Percentiles rank a stretch among this genome's conserved stretches.
Evolutionary conservation across 2,888 invertebrate species (phyloP).

Genomic region (Agonopterix heracliana): DNA sequence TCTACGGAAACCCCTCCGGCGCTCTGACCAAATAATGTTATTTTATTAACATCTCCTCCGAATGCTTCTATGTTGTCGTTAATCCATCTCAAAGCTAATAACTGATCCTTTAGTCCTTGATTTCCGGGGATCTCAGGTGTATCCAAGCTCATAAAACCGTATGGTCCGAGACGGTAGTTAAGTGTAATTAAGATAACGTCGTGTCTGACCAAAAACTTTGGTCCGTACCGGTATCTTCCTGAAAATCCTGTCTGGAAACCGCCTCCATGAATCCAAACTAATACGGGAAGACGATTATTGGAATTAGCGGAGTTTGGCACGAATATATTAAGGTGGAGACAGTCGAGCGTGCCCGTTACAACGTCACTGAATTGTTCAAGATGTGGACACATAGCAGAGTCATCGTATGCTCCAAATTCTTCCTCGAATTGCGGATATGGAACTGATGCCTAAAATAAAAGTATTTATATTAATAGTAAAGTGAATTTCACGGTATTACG

Average conservation of each 20-base stretch:
- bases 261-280: not conserved
- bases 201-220: not conserved
- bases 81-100: slow-evolving; percentile 14
- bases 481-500: too few relatives aligned
- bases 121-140: not conserved
- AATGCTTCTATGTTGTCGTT: slow-evolving; percentile 15
- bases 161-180: not conserved
- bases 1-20: slow-evolving; percentile 15
- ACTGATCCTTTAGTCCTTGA: slow-evolving; percentile 15
- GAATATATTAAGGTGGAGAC: not conserved
- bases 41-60: slow-evolving; percentile 10
- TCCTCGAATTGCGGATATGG: slow-evolving; percentile 28
- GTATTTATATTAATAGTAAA: not conserved
- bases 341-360: not conserved
- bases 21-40: slow-evolving; percentile 14
- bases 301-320: not conserved
- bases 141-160: not conserved
- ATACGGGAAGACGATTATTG: not conserved
- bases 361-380: slow-evolving; percentile 24
- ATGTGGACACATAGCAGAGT: slow-evolving; percentile 34
- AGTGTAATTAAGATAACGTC: not conserved
- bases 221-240: not conserved
- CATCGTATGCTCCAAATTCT: slow-evolving; percentile 37
- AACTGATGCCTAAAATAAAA: slow-evolving; percentile 28
- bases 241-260: not conserved